A percentile compares a stretch with the other conserved stretches of the same genome.
phyloP scores from a whole-genome alignment of 2,797 vertebrate genomes.

The Enoplosus armatus region DNA sequence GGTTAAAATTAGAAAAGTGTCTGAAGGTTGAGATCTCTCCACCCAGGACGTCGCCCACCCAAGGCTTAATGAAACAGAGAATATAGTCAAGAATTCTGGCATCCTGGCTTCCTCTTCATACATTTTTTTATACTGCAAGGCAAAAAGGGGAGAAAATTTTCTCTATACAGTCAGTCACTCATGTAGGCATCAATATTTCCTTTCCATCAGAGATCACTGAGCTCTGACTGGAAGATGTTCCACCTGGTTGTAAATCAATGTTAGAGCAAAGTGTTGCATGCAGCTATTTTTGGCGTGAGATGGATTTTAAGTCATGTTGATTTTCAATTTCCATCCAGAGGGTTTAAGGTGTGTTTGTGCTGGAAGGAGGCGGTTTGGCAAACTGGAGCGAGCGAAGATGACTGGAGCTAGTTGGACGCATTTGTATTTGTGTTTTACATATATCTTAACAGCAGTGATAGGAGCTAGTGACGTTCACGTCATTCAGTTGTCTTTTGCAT shows the following conservation, averaged over 20 bases:
- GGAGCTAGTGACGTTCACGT: neutral
- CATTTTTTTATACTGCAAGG: slow-evolving; percentile 38
- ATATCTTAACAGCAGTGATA: neutral
- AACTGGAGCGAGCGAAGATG: neutral
- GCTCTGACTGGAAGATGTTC: slow-evolving; percentile 58
- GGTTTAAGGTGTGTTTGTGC: slow-evolving; percentile 2
- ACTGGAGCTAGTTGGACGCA: neutral
- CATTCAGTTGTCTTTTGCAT: neutral
- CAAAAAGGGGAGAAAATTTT: slow-evolving; percentile 4
- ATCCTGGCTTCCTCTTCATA: slow-evolving; percentile 23
- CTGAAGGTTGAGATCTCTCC: slow-evolving; percentile 41
- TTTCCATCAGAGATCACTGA: slow-evolving; percentile 62
- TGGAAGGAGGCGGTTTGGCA: neutral
- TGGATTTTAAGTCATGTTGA: slow-evolving; percentile 45
- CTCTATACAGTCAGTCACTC: slow-evolving; percentile 40
- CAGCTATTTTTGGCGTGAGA: slow-evolving; percentile 16
- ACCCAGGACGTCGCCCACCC: slow-evolving; percentile 14
- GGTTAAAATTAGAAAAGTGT: slow-evolving; percentile 46
- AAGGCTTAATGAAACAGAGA: slow-evolving; percentile 39
- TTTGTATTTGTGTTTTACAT: neutral
- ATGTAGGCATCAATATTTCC: slow-evolving; percentile 63
- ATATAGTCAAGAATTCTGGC: slow-evolving; percentile 26
- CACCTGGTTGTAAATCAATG: slow-evolving; percentile 53
- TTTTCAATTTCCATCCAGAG: slow-evolving; percentile 45
- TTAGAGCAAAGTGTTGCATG: slow-evolving; percentile 42